Conservation (phyloP, 2,888 invertebrate genomes). For the Meganola albula region DNA sequence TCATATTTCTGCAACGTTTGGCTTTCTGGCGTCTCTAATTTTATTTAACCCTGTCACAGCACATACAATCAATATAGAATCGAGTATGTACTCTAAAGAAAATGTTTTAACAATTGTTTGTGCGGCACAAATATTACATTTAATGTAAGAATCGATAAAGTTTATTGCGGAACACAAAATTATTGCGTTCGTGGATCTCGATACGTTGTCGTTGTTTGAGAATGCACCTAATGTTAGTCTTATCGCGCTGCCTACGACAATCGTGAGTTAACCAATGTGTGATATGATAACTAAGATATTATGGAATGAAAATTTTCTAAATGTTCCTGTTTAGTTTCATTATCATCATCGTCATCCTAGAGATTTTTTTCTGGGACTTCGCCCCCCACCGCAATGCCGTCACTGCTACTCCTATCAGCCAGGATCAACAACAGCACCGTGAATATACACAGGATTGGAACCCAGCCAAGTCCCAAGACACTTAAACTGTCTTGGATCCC, state of each 20-base stretch:
- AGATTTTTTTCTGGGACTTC: too few relatives aligned
- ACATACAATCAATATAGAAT: too few relatives aligned
- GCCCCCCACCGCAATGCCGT: too few relatives aligned
- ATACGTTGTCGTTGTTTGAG: conserved; percentile 60
- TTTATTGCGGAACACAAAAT: conserved; percentile 62
- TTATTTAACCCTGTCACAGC: too few relatives aligned
- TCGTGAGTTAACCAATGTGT: conserved; percentile 59
- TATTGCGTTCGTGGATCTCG: conserved; percentile 75
- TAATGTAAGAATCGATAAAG: conserved; percentile 72
- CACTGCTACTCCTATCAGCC: too few relatives aligned
- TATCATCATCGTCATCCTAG: too few relatives aligned
- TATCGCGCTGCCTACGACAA: conserved; percentile 61
- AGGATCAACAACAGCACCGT: too few relatives aligned
- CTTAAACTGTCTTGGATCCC: too few relatives aligned
- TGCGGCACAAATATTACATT: conserved; percentile 51
- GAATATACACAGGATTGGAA: too few relatives aligned
- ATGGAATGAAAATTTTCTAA: too few relatives aligned
- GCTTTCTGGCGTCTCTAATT: background rate
- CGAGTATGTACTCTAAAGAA: conserved; percentile 11
- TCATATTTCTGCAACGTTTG: conserved; percentile 9
- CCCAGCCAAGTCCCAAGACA: too few relatives aligned
- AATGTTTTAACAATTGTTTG: conserved; percentile 17
- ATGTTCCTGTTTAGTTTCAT: too few relatives aligned
- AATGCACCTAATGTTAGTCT: conserved; percentile 54
- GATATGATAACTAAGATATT: conserved; percentile 44